A percentile compares a stretch with the other conserved stretches of the same genome.
Conservation (phyloP, 2,113 vertebrate species). For the Callopanchax toddi region DNA sequence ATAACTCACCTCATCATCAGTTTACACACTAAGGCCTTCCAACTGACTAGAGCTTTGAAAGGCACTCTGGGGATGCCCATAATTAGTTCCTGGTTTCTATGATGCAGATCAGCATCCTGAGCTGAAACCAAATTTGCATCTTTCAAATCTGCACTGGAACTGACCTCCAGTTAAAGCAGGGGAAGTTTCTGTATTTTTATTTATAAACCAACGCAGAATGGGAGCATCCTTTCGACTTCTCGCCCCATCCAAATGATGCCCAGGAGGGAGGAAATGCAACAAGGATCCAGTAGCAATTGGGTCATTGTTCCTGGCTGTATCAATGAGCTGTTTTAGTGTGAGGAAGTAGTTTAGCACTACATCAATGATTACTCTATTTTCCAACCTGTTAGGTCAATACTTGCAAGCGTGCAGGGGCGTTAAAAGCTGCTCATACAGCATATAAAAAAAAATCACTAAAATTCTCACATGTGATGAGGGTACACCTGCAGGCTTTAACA, state of each 20-base stretch:
- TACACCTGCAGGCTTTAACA: constrained; percentile 21
- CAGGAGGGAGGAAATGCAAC: constrained; percentile 10
- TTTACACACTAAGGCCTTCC: constrained; percentile 63
- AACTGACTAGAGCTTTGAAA: constrained; percentile 57
- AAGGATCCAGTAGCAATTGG: constrained; percentile 34
- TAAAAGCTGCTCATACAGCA: constrained; percentile 41
- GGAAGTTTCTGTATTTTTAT: constrained; percentile 7
- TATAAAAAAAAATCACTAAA: constrained; percentile 39
- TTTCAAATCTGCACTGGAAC: constrained; percentile 25
- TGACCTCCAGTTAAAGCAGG: constrained; percentile 25
- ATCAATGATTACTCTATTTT: constrained; percentile 71
- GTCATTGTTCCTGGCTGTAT: constrained; percentile 54
- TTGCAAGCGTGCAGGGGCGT: constrained; percentile 46
- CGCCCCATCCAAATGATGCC: constrained; percentile 33
- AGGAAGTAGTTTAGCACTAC: constrained; percentile 63
- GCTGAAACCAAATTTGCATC: constrained; percentile 39
- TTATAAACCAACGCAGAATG: constrained; percentile 25
- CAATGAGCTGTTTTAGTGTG: constrained; percentile 53
- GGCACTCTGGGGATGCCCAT: constrained; percentile 59
- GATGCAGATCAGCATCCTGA: constrained; percentile 57
- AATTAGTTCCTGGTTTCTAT: constrained; percentile 67
- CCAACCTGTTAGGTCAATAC: constrained; percentile 71
- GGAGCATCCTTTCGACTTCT: constrained; percentile 35
- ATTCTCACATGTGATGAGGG: constrained; percentile 28
- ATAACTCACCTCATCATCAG: constrained; percentile 69